These are phyloP conservation scores for Microtus richardsoni DNA, from an alignment of 2,113 vertebrate genomes.

Conservation along the genomic window DNA sequence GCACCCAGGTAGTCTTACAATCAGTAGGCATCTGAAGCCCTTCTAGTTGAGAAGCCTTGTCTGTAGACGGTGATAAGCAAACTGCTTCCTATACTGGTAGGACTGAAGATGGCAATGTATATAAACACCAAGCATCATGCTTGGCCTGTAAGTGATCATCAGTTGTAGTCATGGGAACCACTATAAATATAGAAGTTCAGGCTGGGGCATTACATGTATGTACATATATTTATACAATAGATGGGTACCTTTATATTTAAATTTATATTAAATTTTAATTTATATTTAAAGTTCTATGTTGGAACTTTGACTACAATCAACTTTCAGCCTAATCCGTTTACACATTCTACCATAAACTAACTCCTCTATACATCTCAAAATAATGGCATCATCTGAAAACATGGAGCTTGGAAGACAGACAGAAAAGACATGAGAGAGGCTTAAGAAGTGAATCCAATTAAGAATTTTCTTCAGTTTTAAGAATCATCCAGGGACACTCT, in stretches of 20 bases:
- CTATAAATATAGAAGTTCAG: not conserved
- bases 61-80: not conserved
- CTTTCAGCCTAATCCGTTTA: slow-evolving; percentile 12
- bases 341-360: not conserved
- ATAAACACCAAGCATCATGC: not conserved
- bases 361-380: not conserved
- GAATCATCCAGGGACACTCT: not conserved
- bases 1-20: not conserved
- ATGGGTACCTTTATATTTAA: not conserved
- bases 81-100: not conserved
- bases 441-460: not conserved
- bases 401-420: not conserved
- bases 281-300: not conserved
- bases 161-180: not conserved
- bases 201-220: not conserved
- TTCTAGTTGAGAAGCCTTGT: not conserved
- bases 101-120: not conserved
- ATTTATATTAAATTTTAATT: not conserved
- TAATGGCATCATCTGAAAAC: slow-evolving; percentile 1
- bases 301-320: not conserved
- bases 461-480: not conserved
- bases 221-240: not conserved
- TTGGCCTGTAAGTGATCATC: not conserved
- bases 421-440: not conserved
- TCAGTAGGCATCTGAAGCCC: not conserved